These are phyloP conservation scores for Promerops cafer DNA, from an alignment of 2,113 vertebrate species.

Conservation along the genomic window DNA sequence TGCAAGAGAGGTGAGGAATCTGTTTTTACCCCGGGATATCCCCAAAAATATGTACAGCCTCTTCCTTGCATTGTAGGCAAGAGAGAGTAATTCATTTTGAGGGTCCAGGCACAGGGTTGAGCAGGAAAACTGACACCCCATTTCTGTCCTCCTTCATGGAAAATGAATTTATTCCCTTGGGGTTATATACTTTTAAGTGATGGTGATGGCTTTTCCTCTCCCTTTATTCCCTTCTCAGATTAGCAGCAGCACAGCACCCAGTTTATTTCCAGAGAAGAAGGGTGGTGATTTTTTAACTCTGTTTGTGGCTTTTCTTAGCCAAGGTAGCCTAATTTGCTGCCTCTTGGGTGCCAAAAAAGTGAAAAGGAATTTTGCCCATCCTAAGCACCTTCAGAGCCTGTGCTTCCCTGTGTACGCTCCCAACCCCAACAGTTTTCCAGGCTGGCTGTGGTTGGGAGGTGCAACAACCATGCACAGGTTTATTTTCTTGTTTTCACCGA, in stretches of 20 bases:
- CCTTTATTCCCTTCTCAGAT: not conserved
- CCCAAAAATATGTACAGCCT: not conserved
- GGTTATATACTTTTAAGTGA: not conserved
- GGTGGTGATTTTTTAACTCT: not conserved
- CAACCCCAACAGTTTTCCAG: not conserved
- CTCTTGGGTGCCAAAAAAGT: not conserved
- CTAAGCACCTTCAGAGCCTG: not conserved
- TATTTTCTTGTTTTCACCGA: not conserved
- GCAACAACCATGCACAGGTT: not conserved
- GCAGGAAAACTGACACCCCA: not conserved
- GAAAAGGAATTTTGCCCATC: not conserved
- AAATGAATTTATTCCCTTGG: not conserved
- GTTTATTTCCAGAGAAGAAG: not conserved
- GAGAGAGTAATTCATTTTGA: not conserved
- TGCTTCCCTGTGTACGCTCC: not conserved
- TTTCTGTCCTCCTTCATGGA: not conserved
- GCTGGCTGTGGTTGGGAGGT: not conserved
- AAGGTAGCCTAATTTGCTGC: not conserved
- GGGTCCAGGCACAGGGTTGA: no score
- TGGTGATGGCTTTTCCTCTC: not conserved
- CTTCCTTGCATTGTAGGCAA: not conserved
- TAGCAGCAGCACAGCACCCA: rapidly evolving
- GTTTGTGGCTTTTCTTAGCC: not conserved
- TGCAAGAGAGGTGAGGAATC: not conserved
- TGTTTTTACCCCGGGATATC: rapidly evolving